Conservation (phyloP, 1,140 invertebrate genomes). For the Neotoxoptera formosana region DNA sequence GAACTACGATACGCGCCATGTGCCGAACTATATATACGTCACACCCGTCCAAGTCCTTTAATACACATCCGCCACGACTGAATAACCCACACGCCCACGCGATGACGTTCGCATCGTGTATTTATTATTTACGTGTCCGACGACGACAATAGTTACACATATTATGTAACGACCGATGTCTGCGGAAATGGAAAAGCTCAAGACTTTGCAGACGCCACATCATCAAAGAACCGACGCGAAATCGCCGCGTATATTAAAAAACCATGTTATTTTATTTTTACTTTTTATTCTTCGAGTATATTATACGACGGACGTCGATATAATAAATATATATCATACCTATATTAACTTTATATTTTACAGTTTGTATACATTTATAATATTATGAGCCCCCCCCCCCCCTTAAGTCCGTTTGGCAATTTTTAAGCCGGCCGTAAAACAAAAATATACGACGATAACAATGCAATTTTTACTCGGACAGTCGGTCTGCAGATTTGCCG, state of each 20-base stretch:
- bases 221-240: not conserved
- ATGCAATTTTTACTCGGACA: too few species aligned
- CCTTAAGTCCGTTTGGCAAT: too few species aligned
- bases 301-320: too few species aligned
- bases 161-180: not conserved
- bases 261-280: not conserved
- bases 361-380: too few species aligned
- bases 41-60: not conserved
- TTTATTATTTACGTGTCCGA: not conserved
- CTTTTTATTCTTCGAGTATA: not conserved
- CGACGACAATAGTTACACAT: not conserved
- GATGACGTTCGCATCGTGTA: not conserved
- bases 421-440: too few species aligned
- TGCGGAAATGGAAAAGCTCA: not conserved
- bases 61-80: not conserved
- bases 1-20: not conserved
- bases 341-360: too few species aligned
- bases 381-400: too few species aligned
- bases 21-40: not conserved
- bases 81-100: not conserved
- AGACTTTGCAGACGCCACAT: not conserved
- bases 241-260: not conserved
- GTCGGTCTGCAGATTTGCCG: too few species aligned
- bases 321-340: too few species aligned
- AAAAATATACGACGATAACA: too few species aligned